Base-by-base conservation (phyloP, 2,113 vertebrate genomes). In the Percopsis transmontana region DNA sequence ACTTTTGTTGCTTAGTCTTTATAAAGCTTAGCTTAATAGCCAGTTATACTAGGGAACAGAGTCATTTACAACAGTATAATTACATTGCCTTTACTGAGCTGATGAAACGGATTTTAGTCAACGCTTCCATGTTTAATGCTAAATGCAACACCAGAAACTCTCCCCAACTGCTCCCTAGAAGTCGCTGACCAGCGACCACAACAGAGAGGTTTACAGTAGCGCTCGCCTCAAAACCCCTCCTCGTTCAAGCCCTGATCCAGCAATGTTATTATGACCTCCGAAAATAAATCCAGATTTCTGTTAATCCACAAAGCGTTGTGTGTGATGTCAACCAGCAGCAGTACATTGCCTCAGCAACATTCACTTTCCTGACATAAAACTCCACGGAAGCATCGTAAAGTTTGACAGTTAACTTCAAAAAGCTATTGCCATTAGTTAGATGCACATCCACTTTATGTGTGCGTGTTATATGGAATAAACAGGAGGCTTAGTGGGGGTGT, bases 261-360 rank as follows among this genome's bases (percentile, higher is more conserved):
- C 68, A 70, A 84, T 67, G 75, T 76, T 70, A 72, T 83, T 86
- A 73, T 79, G 81, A 77, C 82, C 82, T 81, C 79, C 81, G 63
- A 74, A 81, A 76, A 76, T 69, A 85, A 87, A 89, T 81, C 81
- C 83, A 85, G 74, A 84, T 79, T 83, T 65, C 52, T 82, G 74
- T 14, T 90, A 87, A 88, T 86, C 82, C 85, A 80, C 77, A 82
- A 82, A 76, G 68, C 76, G 69, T 67, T 33, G 77, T 58, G n/a
- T n/a, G n/a, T 72, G 81, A 71, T 77, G 74, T 67, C 68, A 82
- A 40, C 48, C 80, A 83, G 85, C 3, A 23, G 38, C 80, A 77
- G 76, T 39, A 64, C 74, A 68, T 77, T 74, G 70, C 60, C 70
- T 82, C 74, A 84, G 66, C 70, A 67, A 60, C 63, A 69, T 63